phyloP scores from a whole-genome alignment of 2,888 invertebrate species.

The Lasioglossum calceatum region DNA sequence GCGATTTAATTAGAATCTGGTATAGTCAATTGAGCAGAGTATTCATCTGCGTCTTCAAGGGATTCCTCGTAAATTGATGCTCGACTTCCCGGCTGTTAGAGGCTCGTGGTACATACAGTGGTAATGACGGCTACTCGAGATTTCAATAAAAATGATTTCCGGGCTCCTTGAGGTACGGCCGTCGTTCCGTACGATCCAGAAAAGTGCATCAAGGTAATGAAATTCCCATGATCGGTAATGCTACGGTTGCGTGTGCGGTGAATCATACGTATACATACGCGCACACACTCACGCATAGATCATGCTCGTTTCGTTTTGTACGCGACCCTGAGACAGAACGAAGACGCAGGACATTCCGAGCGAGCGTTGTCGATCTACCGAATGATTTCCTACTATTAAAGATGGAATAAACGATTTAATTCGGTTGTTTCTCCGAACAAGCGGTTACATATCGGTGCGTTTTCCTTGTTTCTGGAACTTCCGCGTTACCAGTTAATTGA shows the following conservation, averaged over 20 bases:
- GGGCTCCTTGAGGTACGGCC: slow-evolving; percentile 71
- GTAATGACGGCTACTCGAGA: slow-evolving; percentile 41
- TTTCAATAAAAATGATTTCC: slow-evolving; percentile 67
- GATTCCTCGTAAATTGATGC: slow-evolving; percentile 34
- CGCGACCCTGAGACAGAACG: slow-evolving; percentile 61
- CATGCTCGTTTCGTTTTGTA: not conserved
- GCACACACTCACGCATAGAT: not conserved
- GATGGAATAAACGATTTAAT: slow-evolving; percentile 18
- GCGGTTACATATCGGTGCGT: not conserved
- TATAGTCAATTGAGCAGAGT: not conserved
- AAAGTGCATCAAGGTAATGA: slow-evolving; percentile 78
- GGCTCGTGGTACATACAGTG: slow-evolving; percentile 15
- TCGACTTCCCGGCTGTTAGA: slow-evolving; percentile 25
- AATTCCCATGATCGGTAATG: slow-evolving; percentile 60
- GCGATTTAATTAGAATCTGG: not conserved
- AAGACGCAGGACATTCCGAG: slow-evolving; percentile 32
- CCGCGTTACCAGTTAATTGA: slow-evolving; percentile 4
- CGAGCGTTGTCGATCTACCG: slow-evolving; percentile 13
- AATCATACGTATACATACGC: slow-evolving; percentile 9
- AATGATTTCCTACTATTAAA: not conserved
- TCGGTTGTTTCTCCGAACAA: not conserved
- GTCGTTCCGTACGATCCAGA: slow-evolving; percentile 68
- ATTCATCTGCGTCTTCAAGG: not conserved
- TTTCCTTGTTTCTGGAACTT: too few relatives aligned
- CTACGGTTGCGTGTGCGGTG: slow-evolving; percentile 15